phyloP scores from a whole-genome alignment of 2,113 vertebrate genomes.

The Mus pahari region DNA sequence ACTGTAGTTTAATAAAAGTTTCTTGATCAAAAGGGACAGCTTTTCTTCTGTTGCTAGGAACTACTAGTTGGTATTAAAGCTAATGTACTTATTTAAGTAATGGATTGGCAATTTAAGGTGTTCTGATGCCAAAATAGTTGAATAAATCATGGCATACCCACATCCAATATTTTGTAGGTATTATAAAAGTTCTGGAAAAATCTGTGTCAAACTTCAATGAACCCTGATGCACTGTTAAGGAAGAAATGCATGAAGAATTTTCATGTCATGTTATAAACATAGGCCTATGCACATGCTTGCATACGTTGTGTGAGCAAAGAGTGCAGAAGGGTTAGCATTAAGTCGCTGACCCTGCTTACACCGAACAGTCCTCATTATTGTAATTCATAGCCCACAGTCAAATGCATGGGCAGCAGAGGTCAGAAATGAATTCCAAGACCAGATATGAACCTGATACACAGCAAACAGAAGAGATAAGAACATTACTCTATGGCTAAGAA shows the following conservation, averaged over 20 bases:
- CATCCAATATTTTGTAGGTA: constrained; percentile 16
- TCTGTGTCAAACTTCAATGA: not conserved
- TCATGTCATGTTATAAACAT: not conserved
- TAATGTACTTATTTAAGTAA: not conserved
- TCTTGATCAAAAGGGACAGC: not conserved
- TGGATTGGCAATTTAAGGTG: not conserved
- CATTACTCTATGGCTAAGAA: constrained; percentile 21
- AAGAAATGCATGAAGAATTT: not conserved
- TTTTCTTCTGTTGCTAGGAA: not conserved
- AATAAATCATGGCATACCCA: not conserved
- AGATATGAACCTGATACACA: not conserved
- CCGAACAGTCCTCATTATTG: not conserved
- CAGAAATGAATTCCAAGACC: constrained; percentile 49
- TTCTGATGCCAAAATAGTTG: not conserved
- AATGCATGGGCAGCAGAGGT: not conserved
- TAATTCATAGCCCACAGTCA: not conserved
- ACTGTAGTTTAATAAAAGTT: not conserved
- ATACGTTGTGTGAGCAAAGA: not conserved
- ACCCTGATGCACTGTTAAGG: not conserved
- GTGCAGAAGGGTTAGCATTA: not conserved
- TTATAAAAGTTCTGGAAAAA: not conserved
- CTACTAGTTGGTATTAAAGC: not conserved
- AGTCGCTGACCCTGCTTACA: not conserved
- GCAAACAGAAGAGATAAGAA: not conserved
- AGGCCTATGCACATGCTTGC: not conserved